Conservation (phyloP, 2,888 invertebrate genomes). For the Drosophila dives region DNA sequence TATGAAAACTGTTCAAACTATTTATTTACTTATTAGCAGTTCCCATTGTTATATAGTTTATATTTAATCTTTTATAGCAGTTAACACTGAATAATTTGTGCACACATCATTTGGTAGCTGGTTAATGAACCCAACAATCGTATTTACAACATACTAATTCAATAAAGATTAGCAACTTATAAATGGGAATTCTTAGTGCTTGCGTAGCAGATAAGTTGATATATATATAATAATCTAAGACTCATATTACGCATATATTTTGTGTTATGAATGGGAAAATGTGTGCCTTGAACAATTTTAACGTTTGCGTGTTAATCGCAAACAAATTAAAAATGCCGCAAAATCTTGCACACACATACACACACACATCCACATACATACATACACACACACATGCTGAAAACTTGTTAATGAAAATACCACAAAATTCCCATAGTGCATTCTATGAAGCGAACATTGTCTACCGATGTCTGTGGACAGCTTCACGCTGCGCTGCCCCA, state of each 20-base stretch:
- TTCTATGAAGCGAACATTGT: conserved; percentile 45
- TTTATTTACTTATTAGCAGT: background rate
- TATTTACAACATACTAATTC: conserved; percentile 4
- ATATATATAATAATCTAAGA: conserved; percentile 29
- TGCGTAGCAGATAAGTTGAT: conserved; percentile 28
- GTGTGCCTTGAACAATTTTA: conserved; percentile 48
- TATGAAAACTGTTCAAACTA: background rate
- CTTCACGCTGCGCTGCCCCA: conserved; percentile 69
- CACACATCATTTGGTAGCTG: background rate
- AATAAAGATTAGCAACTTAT: conserved; percentile 14
- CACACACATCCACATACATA: conserved; percentile 18
- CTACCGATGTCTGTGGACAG: conserved; percentile 58
- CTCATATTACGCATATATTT: conserved; percentile 15
- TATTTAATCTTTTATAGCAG: background rate
- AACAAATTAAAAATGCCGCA: conserved; percentile 74
- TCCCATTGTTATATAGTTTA: background rate
- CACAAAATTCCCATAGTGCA: conserved; percentile 82
- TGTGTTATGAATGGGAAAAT: conserved; percentile 33
- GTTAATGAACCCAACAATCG: background rate
- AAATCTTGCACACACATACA: conserved; percentile 37
- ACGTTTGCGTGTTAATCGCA: conserved; percentile 72
- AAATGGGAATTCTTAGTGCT: background rate
- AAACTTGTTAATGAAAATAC: conserved; percentile 81
- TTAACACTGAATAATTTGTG: background rate
- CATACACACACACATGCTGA: conserved; percentile 13